phyloP scores from a whole-genome alignment of 2,113 vertebrate species.

The Osmerus mordax region DNA sequence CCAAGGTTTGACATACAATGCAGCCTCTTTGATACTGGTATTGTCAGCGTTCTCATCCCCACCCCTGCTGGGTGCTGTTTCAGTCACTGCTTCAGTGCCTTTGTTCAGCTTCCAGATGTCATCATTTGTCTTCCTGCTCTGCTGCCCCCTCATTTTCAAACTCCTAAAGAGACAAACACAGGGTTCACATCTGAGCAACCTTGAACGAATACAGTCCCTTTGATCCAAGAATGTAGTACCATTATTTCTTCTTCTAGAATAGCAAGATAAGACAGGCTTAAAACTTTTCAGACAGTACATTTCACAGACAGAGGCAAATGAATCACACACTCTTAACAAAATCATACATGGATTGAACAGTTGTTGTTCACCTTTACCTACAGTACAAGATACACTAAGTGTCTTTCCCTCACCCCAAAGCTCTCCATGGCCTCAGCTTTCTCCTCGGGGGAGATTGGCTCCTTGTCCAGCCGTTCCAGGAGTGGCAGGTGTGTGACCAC shows the following conservation, averaged over 20 bases:
- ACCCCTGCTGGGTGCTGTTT: no score
- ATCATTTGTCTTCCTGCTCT: slow-evolving; percentile 25
- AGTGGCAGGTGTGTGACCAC: slow-evolving; percentile 69
- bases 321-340: no score
- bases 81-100: no score
- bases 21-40: no score
- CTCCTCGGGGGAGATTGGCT: slow-evolving; percentile 73
- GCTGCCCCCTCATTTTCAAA: slow-evolving; percentile 25
- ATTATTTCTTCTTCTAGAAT: no score
- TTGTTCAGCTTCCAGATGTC: background rate
- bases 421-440: slow-evolving; percentile 64
- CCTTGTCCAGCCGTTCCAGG: slow-evolving; percentile 86
- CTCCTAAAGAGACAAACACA: slow-evolving; percentile 36
- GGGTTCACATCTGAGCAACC: background rate
- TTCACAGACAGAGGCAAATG: background rate
- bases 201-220: background rate
- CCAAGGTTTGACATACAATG: no score
- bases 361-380: no score
- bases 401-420: slow-evolving; percentile 35
- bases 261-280: background rate
- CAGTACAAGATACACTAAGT: no score
- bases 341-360: no score
- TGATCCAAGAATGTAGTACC: background rate
- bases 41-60: no score
- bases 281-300: background rate